Conservation (phyloP, 2,888 invertebrate species). For the Drosophila greeni region DNA sequence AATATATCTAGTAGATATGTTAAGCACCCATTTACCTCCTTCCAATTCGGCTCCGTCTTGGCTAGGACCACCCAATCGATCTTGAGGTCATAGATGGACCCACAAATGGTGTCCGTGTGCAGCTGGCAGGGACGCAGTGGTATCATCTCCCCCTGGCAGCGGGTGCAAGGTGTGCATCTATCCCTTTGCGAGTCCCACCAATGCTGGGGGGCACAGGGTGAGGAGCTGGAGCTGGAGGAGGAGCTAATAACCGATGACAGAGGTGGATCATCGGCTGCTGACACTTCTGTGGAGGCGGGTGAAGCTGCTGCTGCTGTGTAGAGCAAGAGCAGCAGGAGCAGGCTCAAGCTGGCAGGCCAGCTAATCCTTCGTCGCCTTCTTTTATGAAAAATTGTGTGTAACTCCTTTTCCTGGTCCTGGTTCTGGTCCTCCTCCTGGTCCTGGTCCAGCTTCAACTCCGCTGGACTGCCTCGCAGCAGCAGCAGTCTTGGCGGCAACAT, state of each 20-base stretch:
- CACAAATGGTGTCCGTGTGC: constrained; percentile 87
- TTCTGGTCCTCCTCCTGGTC: background rate
- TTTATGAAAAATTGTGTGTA: constrained; percentile 48
- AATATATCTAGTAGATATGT: too few relatives aligned
- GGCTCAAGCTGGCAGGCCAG: constrained; percentile 5
- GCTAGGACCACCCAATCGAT: constrained; percentile 82
- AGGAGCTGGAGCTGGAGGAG: constrained; percentile 27
- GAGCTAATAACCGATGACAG: background rate
- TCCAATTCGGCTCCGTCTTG: constrained; percentile 79
- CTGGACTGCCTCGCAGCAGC: constrained; percentile 30
- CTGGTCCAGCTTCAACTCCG: background rate
- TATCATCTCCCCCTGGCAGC: constrained; percentile 83
- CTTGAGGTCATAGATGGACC: constrained; percentile 83
- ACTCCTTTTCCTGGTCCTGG: background rate
- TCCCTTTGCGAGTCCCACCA: constrained; percentile 85
- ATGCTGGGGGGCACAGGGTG: constrained; percentile 81
- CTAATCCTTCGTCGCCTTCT: constrained; percentile 50
- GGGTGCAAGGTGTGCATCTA: constrained; percentile 85
- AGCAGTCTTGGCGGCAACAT: constrained; percentile 53
- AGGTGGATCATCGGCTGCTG: constrained; percentile 23
- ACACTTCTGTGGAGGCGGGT: constrained; percentile 45
- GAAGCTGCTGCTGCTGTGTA: constrained; percentile 14
- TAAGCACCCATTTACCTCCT: too few relatives aligned
- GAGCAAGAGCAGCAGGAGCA: background rate
- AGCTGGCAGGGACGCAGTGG: constrained; percentile 86